These are phyloP conservation scores for Harlomillsia oculata DNA, from an alignment of 1,140 invertebrate genomes.

Conservation along the genomic window DNA sequence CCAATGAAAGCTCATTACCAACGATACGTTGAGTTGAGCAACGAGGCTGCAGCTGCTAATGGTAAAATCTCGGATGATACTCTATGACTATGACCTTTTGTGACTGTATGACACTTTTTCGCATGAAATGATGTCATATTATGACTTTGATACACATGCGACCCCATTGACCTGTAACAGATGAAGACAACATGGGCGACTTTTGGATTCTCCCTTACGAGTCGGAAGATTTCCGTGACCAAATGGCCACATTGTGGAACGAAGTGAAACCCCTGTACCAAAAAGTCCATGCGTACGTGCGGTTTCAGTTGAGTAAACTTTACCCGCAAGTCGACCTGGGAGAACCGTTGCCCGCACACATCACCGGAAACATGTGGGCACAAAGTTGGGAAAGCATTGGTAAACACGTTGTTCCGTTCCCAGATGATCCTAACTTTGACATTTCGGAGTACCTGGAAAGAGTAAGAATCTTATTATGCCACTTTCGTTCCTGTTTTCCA, in stretches of 20 bases:
- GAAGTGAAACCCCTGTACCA: slow-evolving; percentile 70
- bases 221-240: slow-evolving; percentile 19
- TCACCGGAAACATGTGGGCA: slow-evolving; percentile 71
- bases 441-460: slow-evolving; percentile 34
- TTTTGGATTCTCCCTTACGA: slow-evolving; percentile 72
- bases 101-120: no score
- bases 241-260: slow-evolving; percentile 66
- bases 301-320: slow-evolving; percentile 64
- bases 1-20: slow-evolving; percentile 70
- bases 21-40: slow-evolving; percentile 52
- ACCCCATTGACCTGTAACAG: slow-evolving; percentile 5
- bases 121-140: background rate
- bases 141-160: no score
- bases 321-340: slow-evolving; percentile 53
- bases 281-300: slow-evolving; percentile 76
- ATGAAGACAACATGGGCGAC: slow-evolving; percentile 21
- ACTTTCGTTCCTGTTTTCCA: background rate
- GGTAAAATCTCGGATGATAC: slow-evolving; percentile 37
- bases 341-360: slow-evolving; percentile 72
- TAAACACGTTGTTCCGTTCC: slow-evolving; percentile 33
- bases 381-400: slow-evolving; percentile 58
- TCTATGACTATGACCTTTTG: no score
- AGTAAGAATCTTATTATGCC: background rate
- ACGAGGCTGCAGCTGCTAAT: slow-evolving; percentile 49
- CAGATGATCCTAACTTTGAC: slow-evolving; percentile 34